phyloP scores from a whole-genome alignment of 2,797 vertebrate species.

The Eleutherodactylus coqui region DNA sequence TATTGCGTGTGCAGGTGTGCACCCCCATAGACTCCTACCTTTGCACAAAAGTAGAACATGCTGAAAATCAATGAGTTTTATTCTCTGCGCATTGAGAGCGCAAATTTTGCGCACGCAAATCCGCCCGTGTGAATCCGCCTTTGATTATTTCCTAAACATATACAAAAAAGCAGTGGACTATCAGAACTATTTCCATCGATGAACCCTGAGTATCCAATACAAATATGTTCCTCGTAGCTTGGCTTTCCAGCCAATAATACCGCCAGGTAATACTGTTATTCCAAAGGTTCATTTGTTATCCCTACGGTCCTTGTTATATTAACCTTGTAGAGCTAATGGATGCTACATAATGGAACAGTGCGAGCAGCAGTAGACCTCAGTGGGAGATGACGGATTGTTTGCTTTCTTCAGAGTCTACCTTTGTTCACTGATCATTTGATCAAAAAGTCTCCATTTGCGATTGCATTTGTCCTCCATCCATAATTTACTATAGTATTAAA shows the following conservation, averaged over 20 bases:
- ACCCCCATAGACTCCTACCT: too few relatives aligned
- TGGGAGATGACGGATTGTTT: constrained; percentile 46
- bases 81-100: too few relatives aligned
- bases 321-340: constrained; percentile 15
- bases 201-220: too few relatives aligned
- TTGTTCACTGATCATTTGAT: constrained; percentile 47
- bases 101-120: too few relatives aligned
- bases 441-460: constrained; percentile 35
- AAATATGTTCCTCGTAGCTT: not conserved
- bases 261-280: constrained; percentile 33
- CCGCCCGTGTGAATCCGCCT: too few relatives aligned
- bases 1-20: too few relatives aligned
- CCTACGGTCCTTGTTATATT: constrained; percentile 15
- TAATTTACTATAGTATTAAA: constrained; percentile 52
- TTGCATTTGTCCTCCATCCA: constrained; percentile 51
- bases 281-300: constrained; percentile 41
- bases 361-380: not conserved
- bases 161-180: too few relatives aligned
- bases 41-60: too few relatives aligned
- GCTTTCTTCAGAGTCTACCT: constrained; percentile 38
- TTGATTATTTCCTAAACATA: too few relatives aligned
- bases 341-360: not conserved
- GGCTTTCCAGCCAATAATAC: not conserved
- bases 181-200: too few relatives aligned
- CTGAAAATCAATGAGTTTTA: too few relatives aligned